A percentile compares a stretch with the other conserved stretches of the same genome.
Evolutionary conservation across 2,113 vertebrate species (phyloP).

Genomic region (Archocentrus centrarchus): DNA sequence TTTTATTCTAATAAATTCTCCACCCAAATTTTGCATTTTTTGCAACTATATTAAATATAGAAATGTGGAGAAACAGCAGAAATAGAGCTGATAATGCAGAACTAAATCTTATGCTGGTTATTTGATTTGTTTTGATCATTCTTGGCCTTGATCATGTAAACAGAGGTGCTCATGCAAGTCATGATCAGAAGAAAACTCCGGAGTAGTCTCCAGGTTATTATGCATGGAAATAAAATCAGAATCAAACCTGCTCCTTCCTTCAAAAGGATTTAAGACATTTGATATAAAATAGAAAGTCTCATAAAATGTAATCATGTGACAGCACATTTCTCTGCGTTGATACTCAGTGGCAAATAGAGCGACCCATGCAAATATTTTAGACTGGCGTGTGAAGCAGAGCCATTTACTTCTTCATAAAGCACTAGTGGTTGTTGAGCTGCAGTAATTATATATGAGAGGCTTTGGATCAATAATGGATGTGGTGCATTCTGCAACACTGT

Average conservation of each 20-base stretch:
- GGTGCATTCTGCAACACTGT: conserved; percentile 65
- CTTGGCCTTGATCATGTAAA: not conserved
- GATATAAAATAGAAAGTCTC: not conserved
- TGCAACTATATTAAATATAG: not conserved
- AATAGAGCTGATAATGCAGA: not conserved
- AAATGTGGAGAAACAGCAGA: not conserved
- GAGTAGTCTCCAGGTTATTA: conserved; percentile 3
- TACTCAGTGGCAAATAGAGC: not conserved
- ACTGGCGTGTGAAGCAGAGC: conserved; percentile 49
- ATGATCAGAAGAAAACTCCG: conserved; percentile 5
- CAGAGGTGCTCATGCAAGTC: not conserved
- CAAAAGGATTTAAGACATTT: not conserved
- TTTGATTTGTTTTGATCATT: conserved; percentile 29
- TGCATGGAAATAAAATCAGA: not conserved
- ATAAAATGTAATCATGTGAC: conserved; percentile 35
- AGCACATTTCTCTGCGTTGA: conserved; percentile 47
- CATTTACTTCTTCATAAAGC: conserved; percentile 69
- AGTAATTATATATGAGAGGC: conserved; percentile 78
- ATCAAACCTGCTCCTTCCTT: not conserved
- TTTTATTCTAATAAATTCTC: not conserved
- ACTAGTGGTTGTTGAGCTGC: conserved; percentile 69
- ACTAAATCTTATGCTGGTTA: not conserved
- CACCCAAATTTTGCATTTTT: not conserved
- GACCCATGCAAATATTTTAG: conserved; percentile 38
- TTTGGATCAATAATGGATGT: conserved; percentile 74